These are phyloP conservation scores for Rhorus exstirpatorius DNA, from an alignment of 2,888 invertebrate genomes.

Conservation along the genomic window DNA sequence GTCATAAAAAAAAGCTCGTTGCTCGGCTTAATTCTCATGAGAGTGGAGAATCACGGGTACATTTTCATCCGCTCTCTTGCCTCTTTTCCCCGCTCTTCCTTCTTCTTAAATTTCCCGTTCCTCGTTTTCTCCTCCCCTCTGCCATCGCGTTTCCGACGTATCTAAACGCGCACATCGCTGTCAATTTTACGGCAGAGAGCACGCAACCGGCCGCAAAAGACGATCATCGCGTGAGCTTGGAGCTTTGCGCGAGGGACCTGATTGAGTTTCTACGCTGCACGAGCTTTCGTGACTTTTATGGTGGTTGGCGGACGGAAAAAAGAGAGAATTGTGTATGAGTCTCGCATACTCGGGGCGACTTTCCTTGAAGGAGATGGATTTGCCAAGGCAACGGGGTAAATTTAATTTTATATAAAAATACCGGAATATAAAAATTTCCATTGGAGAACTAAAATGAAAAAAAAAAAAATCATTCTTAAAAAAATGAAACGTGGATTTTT, in stretches of 20 bases:
- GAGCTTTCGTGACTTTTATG: conserved; percentile 30
- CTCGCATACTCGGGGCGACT: conserved; percentile 4
- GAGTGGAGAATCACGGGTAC: conserved; percentile 4
- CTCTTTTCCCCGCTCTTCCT: neutral
- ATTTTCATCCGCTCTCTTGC: conserved; percentile 4
- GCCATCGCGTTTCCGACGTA: conserved; percentile 3
- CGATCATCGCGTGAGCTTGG: conserved; percentile 38
- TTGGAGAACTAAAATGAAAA: neutral
- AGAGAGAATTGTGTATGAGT: neutral
- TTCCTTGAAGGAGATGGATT: conserved; percentile 3
- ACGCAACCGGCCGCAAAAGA: conserved; percentile 36
- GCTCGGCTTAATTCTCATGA: conserved; percentile 37
- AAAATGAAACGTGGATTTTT: neutral
- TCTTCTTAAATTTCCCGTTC: neutral
- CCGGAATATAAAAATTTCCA: neutral
- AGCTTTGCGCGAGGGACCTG: conserved; percentile 32
- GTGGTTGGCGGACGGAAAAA: neutral
- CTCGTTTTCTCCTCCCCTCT: conserved; percentile 4
- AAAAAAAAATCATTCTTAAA: neutral
- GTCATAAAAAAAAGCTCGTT: conserved; percentile 52
- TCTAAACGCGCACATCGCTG: conserved; percentile 40
- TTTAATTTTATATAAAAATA: conserved; percentile 2
- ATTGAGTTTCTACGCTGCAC: conserved; percentile 42
- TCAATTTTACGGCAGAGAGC: conserved; percentile 50
- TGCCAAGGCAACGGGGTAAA: neutral